These are phyloP conservation scores for Tapera naevia DNA, from an alignment of 2,797 vertebrate species.

Conservation along the genomic window DNA sequence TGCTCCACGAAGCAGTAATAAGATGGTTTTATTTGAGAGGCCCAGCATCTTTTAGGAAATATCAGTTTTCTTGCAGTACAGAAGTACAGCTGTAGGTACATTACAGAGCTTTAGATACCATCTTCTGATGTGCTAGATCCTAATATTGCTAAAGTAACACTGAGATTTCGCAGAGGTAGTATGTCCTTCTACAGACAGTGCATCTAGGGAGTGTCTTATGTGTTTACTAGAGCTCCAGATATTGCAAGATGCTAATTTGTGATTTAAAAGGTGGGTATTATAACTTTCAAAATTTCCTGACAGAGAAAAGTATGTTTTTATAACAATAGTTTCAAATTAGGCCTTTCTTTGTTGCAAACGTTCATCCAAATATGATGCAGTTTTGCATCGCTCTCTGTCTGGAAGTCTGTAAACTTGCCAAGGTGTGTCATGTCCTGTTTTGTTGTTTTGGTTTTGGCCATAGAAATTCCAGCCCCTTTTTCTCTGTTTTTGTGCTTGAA, in stretches of 20 bases:
- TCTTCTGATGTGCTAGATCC: neutral
- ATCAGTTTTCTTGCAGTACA: neutral
- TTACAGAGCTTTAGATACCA: neutral
- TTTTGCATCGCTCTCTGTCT: neutral
- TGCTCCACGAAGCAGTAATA: neutral
- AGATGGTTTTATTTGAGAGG: neutral
- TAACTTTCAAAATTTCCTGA: neutral
- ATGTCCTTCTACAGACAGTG: neutral
- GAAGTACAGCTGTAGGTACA: neutral
- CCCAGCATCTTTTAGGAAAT: neutral
- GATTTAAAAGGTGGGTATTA: neutral
- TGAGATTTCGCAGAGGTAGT: neutral
- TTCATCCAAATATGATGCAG: neutral
- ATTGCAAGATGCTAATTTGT: neutral
- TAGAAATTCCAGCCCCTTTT: neutral
- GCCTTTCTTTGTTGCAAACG: neutral
- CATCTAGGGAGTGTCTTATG: neutral
- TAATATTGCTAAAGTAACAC: neutral
- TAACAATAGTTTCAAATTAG: neutral
- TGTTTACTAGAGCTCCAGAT: neutral
- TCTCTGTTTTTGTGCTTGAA: constrained; percentile 12
- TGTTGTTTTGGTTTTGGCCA: neutral
- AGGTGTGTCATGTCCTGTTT: neutral
- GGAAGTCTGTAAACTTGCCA: constrained; percentile 10
- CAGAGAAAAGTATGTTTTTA: neutral